Base-by-base conservation (phyloP, 2,113 vertebrate species). In the Otocyon megalotis region DNA sequence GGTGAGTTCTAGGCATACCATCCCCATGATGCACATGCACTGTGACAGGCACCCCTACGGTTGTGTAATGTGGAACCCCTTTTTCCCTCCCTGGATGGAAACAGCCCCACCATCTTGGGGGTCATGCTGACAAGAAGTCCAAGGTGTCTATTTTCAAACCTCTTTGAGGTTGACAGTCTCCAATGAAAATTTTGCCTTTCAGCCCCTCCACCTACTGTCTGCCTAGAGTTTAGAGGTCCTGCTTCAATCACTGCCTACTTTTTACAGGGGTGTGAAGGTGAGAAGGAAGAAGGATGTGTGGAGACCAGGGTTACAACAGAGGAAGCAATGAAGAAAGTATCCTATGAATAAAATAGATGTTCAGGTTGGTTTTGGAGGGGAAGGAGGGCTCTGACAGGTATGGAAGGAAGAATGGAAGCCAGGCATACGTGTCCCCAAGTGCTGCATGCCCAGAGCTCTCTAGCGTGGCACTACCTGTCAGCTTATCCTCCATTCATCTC, bases 181-280 rank as follows among this genome's bases (percentile, higher is more conserved):
- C 50, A 56, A 0, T 19, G 17, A 37, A 71, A 63, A 65, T 28
- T 35, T 3, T 22, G 79, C 72, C n/a, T 72, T 74, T 19, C 11
- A 19, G 71, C 22, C 6, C 89, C 37, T 84, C 76, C 28, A 17
- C 83, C 79, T 48, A 20, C 65, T 30, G 10, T 12, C 37, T 62
- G 65, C 77, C 43, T 26, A 62, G 53, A 28, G n/a, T 65, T 48
- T 72, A 60, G 24, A 24, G 11, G 22, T 71, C 86, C 24, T 48
- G 60, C 30, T 89, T 35, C 22, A 32, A 22, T 1, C 19, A 10
- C 30, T 26, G 19, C 60, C 83, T 85, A 35, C 63, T 88, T 63
- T 87, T 60, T 35, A 22, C 3, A 67, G 15, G 7, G 16, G 2
- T 6, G 0, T 2, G 15, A 22, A 26, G 63, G 13, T 0, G 20